Evolutionary conservation across 2,797 vertebrate genomes (phyloP).

Genomic region (Tapera naevia): DNA sequence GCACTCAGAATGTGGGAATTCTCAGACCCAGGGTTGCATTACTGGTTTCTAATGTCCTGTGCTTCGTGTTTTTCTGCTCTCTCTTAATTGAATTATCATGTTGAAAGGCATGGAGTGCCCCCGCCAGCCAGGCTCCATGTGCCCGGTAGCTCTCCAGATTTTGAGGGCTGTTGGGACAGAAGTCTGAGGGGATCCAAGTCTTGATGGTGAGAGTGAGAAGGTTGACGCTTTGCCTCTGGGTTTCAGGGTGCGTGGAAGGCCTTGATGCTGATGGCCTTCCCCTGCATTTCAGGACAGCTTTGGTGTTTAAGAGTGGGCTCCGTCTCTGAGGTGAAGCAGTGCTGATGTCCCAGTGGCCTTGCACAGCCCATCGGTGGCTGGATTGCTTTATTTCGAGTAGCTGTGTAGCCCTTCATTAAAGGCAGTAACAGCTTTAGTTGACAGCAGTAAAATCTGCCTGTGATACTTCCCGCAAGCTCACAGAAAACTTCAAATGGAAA

Average conservation of each 20-base stretch:
- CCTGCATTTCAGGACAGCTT: neutral
- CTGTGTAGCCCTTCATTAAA: neutral
- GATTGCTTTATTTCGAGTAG: neutral
- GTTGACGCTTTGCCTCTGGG: neutral
- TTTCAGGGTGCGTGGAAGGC: neutral
- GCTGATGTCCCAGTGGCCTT: neutral
- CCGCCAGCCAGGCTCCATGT: neutral
- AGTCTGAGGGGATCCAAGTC: neutral
- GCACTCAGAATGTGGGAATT: accelerated
- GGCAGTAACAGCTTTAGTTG: slow-evolving; percentile 34
- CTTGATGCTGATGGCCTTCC: neutral
- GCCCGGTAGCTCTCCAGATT: accelerated
- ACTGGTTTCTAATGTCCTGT: neutral
- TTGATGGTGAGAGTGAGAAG: accelerated
- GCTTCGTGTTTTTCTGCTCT: neutral
- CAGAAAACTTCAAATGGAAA: slow-evolving; percentile 47
- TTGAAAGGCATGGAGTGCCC: neutral
- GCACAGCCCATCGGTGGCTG: neutral
- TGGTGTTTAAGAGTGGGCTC: neutral
- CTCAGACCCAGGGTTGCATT: accelerated
- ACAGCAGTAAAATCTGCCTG: slow-evolving; percentile 41
- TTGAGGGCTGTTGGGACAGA: neutral
- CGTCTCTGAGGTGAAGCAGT: neutral
- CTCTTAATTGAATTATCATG: accelerated
- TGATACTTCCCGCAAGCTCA: slow-evolving; percentile 18